Evolutionary conservation across 2,888 invertebrate species (phyloP).

Genomic region (Dolichopus griseipennis): DNA sequence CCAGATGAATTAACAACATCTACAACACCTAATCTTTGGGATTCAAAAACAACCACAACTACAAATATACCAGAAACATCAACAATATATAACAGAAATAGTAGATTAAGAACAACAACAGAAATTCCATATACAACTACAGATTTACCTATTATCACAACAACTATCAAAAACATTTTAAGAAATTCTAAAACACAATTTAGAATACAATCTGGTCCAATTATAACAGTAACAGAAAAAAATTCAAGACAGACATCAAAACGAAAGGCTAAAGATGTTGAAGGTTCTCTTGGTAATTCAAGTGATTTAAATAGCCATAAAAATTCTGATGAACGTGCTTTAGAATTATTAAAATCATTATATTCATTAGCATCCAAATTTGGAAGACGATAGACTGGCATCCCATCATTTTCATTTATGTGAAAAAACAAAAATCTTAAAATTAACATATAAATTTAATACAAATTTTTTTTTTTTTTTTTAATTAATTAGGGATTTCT

Average conservation of each 20-base stretch:
- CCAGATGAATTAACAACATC: conserved; percentile 28
- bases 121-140: conserved; percentile 26
- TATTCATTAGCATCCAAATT: conserved; percentile 78
- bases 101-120: conserved; percentile 23
- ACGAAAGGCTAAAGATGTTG: conserved; percentile 22
- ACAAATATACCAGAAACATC: conserved; percentile 22
- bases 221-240: not conserved
- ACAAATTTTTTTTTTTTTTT: not conserved
- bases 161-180: conserved; percentile 34
- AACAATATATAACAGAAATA: conserved; percentile 15
- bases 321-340: conserved; percentile 64
- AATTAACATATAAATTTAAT: conserved; percentile 12
- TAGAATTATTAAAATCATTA: conserved; percentile 72
- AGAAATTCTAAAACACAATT: not conserved
- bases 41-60: conserved; percentile 28
- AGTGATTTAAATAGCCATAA: conserved; percentile 42
- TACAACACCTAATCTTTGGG: conserved; percentile 23
- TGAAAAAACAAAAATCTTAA: conserved; percentile 5
- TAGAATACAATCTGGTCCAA: not conserved
- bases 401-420: not conserved
- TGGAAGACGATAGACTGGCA: conserved; percentile 48
- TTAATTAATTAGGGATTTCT: not conserved
- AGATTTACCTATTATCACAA: conserved; percentile 26
- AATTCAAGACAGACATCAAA: conserved; percentile 19
- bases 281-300: conserved; percentile 22